Base-by-base conservation (phyloP, 2,797 vertebrate genomes). In the Megaceryle alcyon region DNA sequence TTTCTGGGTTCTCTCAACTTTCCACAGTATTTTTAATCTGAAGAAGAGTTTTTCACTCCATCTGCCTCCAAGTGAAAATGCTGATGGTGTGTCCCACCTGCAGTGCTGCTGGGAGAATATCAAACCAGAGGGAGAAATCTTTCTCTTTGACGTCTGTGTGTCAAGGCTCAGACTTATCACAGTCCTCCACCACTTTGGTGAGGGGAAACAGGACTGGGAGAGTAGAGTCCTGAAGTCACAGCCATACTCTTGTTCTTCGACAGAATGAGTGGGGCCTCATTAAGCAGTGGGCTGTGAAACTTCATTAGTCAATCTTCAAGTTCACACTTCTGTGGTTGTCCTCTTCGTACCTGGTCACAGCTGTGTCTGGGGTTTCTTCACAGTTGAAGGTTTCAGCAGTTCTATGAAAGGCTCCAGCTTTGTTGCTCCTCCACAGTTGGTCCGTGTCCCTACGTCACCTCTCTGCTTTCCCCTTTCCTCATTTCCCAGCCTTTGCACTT, bases 131-230 rank as follows among this genome's bases (percentile, higher is more conserved):
- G 35, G 37, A 70, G 6, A 61, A 29, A 2, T 33, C 26, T 51
- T 61, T 61, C 20, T 35, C 26, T 46, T 21, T 41, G 2, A 13
- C 49, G 12, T 15, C 17, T 44, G 17, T 16, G 31, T 18, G 29
- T 26, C 41, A 19, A 59, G 59, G 75, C 59, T 76, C 53, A 35
- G 48, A 33, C 8, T 25, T 69, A 15, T 2, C 43, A 44, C 22
- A 49, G 6, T 31, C 28, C 28, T 5, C 39, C 14, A 18, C 18
- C 7, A 1, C 0, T 19, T 44, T 37, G 29, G 4, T 10, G 10
- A 9, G 41, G 18, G 13, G 9, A 51, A 53, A 41, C 35, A 39
- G 53, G 19, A 7, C 44, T 18, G 51, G 13, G 16, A 69, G 28
- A 69, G 19, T 4, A 0, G 0, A 59, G 44, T 43, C 18, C 48